Evolutionary conservation across 1,140 invertebrate genomes (phyloP), one percentile per base, ranked within the genome.

Genomic region (Tetramorium alpestre): DNA sequence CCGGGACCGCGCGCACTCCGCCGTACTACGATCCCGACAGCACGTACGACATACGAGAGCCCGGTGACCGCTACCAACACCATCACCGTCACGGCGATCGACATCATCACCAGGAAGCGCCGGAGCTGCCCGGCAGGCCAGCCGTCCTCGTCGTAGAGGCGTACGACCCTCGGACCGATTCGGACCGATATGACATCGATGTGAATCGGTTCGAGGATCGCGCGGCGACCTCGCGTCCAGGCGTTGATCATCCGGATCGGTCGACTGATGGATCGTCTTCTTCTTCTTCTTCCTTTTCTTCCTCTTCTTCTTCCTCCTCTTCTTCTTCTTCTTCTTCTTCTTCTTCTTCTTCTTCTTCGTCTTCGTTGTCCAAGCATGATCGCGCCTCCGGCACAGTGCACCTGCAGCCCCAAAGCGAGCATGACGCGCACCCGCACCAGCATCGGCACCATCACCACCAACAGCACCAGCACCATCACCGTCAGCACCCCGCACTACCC

Each of bases 1-100:
- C 96, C 85, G 94, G 95, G 77, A 94, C 95, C 86, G 93, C 95
- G 91, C 94, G 93, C 87, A 94, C 93, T 86, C 94, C 91, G 88
- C 94, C 92, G 91, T 92, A 93, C 94, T 92, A 93, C 94, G 95
- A 94, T 82, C 92, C 93, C 88, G 93, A 91, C 81, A 91, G 90
- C 87, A 91, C 89, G 77, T 76, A 90, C 85, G 81, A 91, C 85
- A 76, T 93, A 73, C 88, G 88, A 67, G 90, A 93, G 51, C 85
- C 91, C 77, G 62, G 88, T 69, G 85, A 90, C 84, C 81, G 87
- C 70, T 62, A 76, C 11, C 73, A 85, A 65, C 73, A 85, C 22
- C 84, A 82, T 22, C 69, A 84, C 41, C 80, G 80, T 47, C 87
- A 90, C 60, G 86, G 89, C 65, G 73, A 91, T 76, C 90, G 90